phyloP scores from a whole-genome alignment of 1,140 invertebrate species.

The Rhynchophorus ferrugineus region DNA sequence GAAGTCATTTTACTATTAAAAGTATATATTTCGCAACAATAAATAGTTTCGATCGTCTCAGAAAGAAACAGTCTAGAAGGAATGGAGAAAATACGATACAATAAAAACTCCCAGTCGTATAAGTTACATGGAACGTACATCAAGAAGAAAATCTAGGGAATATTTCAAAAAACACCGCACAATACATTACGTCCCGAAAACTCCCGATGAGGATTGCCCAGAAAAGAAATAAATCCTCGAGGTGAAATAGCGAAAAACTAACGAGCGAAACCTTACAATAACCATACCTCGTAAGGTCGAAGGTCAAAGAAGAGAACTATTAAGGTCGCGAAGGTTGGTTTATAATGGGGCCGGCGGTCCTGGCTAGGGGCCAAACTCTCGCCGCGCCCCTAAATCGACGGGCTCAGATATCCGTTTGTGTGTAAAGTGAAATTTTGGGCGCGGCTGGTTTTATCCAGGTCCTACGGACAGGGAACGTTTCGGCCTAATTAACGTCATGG shows the following conservation, averaged over 20 bases:
- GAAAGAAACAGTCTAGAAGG: too few relatives aligned
- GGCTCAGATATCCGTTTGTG: too few relatives aligned
- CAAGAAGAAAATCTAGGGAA: too few relatives aligned
- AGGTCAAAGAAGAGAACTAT: conserved; percentile 14
- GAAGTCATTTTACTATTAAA: too few relatives aligned
- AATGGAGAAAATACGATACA: too few relatives aligned
- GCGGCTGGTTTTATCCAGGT: not conserved
- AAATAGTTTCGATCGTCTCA: too few relatives aligned
- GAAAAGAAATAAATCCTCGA: conserved; percentile 1
- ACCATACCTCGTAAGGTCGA: conserved; percentile 10
- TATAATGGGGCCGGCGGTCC: conserved; percentile 8
- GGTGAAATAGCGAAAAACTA: conserved; percentile 1
- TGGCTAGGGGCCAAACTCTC: conserved; percentile 12
- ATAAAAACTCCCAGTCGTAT: not conserved
- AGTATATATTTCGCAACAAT: too few relatives aligned
- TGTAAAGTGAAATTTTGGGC: not conserved
- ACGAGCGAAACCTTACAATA: conserved; percentile 3
- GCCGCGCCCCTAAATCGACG: not conserved
- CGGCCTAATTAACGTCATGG: not conserved
- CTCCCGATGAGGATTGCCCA: not conserved
- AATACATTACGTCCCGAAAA: not conserved
- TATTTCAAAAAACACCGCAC: not conserved
- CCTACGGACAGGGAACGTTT: not conserved
- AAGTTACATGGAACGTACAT: too few relatives aligned
- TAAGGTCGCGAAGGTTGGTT: not conserved